Evolutionary conservation across 2,888 invertebrate genomes (phyloP).

Genomic region (Periphyllus acericola): DNA sequence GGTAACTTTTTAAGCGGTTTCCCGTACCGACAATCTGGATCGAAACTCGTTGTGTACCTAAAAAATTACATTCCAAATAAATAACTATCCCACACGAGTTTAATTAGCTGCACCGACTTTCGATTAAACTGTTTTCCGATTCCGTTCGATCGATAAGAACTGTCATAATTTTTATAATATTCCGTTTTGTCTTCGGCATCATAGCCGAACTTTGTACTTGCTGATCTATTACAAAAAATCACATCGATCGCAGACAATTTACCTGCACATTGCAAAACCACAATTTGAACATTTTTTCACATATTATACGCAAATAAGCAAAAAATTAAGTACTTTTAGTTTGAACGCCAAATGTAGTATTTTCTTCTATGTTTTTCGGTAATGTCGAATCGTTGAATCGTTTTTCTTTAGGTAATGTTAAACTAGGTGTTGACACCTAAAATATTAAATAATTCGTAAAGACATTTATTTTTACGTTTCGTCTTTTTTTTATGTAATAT

Average conservation of each 20-base stretch:
- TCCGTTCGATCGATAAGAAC: neutral
- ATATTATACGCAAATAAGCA: no score
- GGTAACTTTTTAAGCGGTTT: neutral
- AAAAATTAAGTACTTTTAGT: constrained; percentile 3
- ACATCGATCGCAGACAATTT: neutral
- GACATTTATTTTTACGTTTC: no score
- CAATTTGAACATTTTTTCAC: no score
- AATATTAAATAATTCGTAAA: no score
- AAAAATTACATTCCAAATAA: neutral
- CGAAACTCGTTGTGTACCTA: constrained; percentile 2
- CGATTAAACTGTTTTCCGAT: constrained; percentile 36
- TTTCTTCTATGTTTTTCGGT: constrained; percentile 16
- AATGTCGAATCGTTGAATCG: neutral
- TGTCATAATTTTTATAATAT: constrained; percentile 20
- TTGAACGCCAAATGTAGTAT: constrained; percentile 25
- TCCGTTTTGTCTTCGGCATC: neutral
- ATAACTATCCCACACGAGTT: neutral
- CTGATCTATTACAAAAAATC: neutral
- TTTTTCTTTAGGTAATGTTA: no score
- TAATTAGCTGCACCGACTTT: neutral
- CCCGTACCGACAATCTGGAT: constrained; percentile 30
- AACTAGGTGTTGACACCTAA: no score
- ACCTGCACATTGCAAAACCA: neutral
- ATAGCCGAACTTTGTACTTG: no score
- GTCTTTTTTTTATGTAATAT: no score